Evolutionary conservation across 2,797 vertebrate species (phyloP).

Genomic region (Mergus octosetaceus): DNA sequence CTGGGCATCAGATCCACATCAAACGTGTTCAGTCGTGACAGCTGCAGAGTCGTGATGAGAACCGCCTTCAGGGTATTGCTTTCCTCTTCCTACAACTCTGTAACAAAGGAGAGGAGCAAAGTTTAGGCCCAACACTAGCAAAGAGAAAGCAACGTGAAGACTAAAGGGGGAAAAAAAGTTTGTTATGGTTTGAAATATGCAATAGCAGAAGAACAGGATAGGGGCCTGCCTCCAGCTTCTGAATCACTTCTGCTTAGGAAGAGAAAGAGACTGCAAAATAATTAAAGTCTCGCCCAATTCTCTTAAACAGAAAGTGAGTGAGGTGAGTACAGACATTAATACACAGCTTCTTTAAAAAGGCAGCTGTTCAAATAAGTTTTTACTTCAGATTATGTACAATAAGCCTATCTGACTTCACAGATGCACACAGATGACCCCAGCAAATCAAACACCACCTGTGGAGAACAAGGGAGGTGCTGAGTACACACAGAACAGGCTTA

Average conservation of each 20-base stretch:
- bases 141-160: neutral
- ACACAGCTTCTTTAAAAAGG: neutral
- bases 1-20: neutral
- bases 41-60: neutral
- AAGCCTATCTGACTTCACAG: neutral
- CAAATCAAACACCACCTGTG: neutral
- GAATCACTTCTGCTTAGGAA: neutral
- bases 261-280: neutral
- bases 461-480: neutral
- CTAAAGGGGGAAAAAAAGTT: neutral
- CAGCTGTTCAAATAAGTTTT: neutral
- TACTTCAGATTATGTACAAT: neutral
- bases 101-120: slow-evolving; percentile 15
- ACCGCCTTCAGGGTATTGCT: neutral
- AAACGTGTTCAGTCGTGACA: neutral
- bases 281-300: neutral
- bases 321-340: neutral
- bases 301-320: neutral
- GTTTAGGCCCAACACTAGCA: neutral
- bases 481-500: neutral
- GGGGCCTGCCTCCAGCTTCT: neutral
- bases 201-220: neutral
- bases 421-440: neutral
- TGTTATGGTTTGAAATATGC: neutral
- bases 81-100: slow-evolving; percentile 14